phyloP scores from a whole-genome alignment of 1,140 invertebrate genomes.

The Drosophila equinoxialis region DNA sequence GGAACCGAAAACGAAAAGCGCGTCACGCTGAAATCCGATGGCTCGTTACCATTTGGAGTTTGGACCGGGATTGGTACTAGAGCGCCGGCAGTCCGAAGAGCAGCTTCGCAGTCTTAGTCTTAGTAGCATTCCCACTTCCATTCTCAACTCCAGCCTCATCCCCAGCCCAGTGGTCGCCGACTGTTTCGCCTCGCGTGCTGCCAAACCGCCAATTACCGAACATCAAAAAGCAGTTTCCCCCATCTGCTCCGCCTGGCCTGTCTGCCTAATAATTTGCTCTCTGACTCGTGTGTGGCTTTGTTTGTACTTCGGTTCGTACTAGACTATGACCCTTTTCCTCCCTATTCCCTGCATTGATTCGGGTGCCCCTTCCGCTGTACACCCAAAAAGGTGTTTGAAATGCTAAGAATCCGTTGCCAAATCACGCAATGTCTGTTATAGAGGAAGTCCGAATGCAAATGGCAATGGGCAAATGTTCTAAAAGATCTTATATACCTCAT shows the following conservation, averaged over 20 bases:
- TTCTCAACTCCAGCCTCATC: neutral
- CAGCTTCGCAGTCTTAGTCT: slow-evolving; percentile 10
- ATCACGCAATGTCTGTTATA: slow-evolving; percentile 62
- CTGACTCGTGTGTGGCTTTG: slow-evolving; percentile 74
- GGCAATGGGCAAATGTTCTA: slow-evolving; percentile 50
- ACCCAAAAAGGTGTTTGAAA: slow-evolving; percentile 75
- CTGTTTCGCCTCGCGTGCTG: slow-evolving; percentile 69
- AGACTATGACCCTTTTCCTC: slow-evolving; percentile 13
- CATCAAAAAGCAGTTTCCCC: slow-evolving; percentile 78
- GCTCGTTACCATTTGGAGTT: slow-evolving; percentile 68
- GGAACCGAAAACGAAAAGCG: slow-evolving; percentile 58
- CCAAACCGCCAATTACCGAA: slow-evolving; percentile 80
- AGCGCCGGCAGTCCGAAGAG: slow-evolving; percentile 68
- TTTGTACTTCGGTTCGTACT: slow-evolving; percentile 57
- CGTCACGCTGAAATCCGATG: slow-evolving; percentile 70
- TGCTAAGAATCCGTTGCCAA: slow-evolving; percentile 68
- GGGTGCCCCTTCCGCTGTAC: slow-evolving; percentile 44
- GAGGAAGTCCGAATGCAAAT: slow-evolving; percentile 57
- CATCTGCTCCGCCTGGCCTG: slow-evolving; percentile 47
- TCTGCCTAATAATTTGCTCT: slow-evolving; percentile 77
- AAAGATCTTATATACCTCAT: slow-evolving; percentile 64
- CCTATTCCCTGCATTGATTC: slow-evolving; percentile 20
- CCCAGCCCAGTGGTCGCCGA: slow-evolving; percentile 32
- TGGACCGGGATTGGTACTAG: slow-evolving; percentile 21
- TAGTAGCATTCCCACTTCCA: slow-evolving; percentile 16